These are phyloP conservation scores for Nomada hirtipes DNA, from an alignment of 2,888 invertebrate species.

Conservation along the genomic window DNA sequence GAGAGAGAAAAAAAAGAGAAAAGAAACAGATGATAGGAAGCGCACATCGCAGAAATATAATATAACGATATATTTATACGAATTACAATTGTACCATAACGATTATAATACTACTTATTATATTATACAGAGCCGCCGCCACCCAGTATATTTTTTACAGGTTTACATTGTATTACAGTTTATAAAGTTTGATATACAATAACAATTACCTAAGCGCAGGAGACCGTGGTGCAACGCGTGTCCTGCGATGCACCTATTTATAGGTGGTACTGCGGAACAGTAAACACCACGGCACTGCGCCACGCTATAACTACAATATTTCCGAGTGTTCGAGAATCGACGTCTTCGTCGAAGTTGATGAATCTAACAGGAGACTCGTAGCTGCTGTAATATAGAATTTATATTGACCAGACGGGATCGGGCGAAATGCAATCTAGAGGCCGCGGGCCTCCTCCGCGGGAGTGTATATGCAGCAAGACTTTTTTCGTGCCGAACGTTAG, in stretches of 20 bases:
- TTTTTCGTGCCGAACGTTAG: constrained; percentile 39
- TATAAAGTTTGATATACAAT: constrained; percentile 84
- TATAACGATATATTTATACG: constrained; percentile 84
- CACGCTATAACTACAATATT: constrained; percentile 73
- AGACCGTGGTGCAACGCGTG: constrained; percentile 59
- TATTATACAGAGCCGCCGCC: constrained; percentile 84
- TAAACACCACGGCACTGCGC: constrained; percentile 63
- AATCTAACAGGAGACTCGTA: neutral
- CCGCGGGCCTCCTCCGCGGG: neutral
- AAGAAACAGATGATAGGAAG: constrained; percentile 43
- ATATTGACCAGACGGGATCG: constrained; percentile 1
- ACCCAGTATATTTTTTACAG: constrained; percentile 85
- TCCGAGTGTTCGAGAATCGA: constrained; percentile 71
- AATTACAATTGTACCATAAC: constrained; percentile 82
- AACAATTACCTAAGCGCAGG: constrained; percentile 80
- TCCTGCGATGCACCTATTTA: constrained; percentile 58
- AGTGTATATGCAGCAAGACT: neutral
- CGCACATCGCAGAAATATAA: constrained; percentile 78
- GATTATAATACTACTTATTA: constrained; percentile 83
- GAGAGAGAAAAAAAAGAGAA: constrained; percentile 11
- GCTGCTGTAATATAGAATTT: neutral
- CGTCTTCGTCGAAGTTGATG: constrained; percentile 11
- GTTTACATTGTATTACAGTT: constrained; percentile 85
- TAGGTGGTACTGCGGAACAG: constrained; percentile 59
- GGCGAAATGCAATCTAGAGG: neutral